Evolutionary conservation across 2,113 vertebrate species (phyloP), one percentile per base, ranked within the genome.

Genomic region (Lontra canadensis): DNA sequence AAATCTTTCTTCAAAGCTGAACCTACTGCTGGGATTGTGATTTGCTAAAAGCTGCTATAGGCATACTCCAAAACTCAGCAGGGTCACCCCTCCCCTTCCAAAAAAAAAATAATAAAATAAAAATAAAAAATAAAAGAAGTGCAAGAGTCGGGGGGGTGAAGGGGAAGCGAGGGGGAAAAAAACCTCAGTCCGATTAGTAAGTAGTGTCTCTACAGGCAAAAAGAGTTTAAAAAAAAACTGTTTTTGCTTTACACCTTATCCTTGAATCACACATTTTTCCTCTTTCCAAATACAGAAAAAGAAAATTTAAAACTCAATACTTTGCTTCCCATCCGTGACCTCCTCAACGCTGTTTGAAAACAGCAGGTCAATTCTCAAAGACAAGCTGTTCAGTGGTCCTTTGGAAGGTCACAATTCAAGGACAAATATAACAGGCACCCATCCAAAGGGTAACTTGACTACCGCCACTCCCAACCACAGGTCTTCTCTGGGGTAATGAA

Each of bases 21-120:
- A 95, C 97, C 98, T 98, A 98, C 98, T 90, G 98, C 98, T 98
- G 98, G 94, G 98, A 98, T 79, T 87, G 97, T 98, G 98, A 98
- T 98, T 98, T 98, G 98, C 98, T 98, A 98, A 98, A 98, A 98
- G 98, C 97, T 95, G 97, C 98, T 96, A 89, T 92, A 98, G 98
- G 97, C 98, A 96, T 97, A 98, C 98, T 98, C 97, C 98, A 98
- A 98, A 98, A 98, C 97, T 82, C 98, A 98, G 98, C 98, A 92
- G 98, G 98, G 96, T 78, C 94, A 97, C 97, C 98, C 94, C 90
- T 97, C 96, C 96, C 97, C 96, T 94, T 96, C 94, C 96, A 86
- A 96, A 93, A 76, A 76, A 96, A 96, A 87, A 86, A 36, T 49
- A 34, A 80, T n/a, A 79, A 31, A 90, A 74, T 44, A 85, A 88